Percentiles rank a stretch among this genome's conserved stretches.
These are phyloP conservation scores for Proctacanthus coquilletti DNA, from an alignment of 1,140 invertebrate species.

Conservation along the genomic window DNA sequence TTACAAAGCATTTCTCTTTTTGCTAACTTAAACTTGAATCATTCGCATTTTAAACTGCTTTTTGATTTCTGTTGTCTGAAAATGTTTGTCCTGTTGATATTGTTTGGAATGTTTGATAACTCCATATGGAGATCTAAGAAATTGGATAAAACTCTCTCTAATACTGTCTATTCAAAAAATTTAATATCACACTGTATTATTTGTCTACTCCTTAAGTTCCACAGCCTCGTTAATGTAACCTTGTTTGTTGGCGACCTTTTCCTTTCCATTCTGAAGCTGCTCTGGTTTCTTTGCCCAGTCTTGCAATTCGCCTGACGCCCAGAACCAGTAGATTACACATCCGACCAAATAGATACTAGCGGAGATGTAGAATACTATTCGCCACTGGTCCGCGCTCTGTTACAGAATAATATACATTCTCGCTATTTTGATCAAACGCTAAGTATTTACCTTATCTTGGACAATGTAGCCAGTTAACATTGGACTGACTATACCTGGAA, in stretches of 20 bases:
- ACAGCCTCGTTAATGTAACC: conserved; percentile 16
- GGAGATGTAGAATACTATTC: conserved; percentile 67
- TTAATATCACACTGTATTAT: too few species aligned
- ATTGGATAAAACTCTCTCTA: too few species aligned
- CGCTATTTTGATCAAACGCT: too few species aligned
- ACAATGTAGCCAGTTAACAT: conserved; percentile 63
- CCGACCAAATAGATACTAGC: conserved; percentile 61
- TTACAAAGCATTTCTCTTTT: too few species aligned
- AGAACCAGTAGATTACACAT: conserved; percentile 59
- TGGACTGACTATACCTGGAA: conserved; percentile 77
- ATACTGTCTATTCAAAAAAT: too few species aligned
- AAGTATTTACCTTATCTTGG: conserved; percentile 44
- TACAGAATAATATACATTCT: neutral
- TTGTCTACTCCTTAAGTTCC: conserved; percentile 18
- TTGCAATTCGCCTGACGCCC: conserved; percentile 65
- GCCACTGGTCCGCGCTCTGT: conserved; percentile 62
- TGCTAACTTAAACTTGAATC: too few species aligned
- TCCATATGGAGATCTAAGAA: too few species aligned
- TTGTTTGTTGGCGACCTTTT: conserved; percentile 14
- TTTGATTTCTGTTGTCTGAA: too few species aligned
- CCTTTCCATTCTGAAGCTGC: conserved; percentile 16
- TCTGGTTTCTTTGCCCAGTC: conserved; percentile 45
- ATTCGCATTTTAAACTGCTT: too few species aligned
- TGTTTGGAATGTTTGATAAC: too few species aligned
- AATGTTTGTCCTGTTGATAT: too few species aligned